Evolutionary conservation across 2,888 invertebrate species (phyloP), one percentile per base, ranked within the genome.

Genomic region (Troides aeacus): DNA sequence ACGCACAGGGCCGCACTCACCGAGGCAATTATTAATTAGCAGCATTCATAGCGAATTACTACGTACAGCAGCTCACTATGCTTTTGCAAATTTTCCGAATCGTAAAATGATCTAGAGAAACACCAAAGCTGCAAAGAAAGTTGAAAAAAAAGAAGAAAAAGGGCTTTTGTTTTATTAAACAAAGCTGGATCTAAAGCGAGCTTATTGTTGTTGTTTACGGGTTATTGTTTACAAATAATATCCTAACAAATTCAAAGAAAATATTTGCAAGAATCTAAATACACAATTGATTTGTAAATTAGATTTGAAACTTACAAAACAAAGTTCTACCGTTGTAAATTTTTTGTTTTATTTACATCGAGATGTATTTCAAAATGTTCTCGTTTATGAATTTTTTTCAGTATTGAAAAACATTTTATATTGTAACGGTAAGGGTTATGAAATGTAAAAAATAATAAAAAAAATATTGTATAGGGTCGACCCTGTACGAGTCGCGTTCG

Each of bases 1-100:
- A 90, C 81, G 84, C 68, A 68, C 90, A 90, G 90, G 83, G 81
- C 73, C 81, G 89, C 74, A 88, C 76, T 85, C 75, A 67, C 74
- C 39, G 62, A 68, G 69, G 64, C 71, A 74, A 74, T 75, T 74
- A 78, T 78, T 80, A 77, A 79, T 80, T 80, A 80, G 77, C 78
- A 74, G 69, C 71, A 62, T 71, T 71, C 69, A 68, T 62, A 60
- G 62, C 65, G 69, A 71, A 69, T 72, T 69, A 68, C 65, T 70
- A 69, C 56, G 56, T 64, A 53, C 60, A 56, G 62, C 24, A 57
- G 24, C 67, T 36, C 18, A n/a, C 30, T 56, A 61, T 24, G 60
- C 61, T 66, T 66, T 66, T 66, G 46, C 46, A 59, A n/a, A 59
- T 46, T 60, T 59, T 24, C 10, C 50, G 46, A 53, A 53, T 53